Base-by-base conservation (phyloP, 2,113 vertebrate species). In the Cricetomys ansorgei region DNA sequence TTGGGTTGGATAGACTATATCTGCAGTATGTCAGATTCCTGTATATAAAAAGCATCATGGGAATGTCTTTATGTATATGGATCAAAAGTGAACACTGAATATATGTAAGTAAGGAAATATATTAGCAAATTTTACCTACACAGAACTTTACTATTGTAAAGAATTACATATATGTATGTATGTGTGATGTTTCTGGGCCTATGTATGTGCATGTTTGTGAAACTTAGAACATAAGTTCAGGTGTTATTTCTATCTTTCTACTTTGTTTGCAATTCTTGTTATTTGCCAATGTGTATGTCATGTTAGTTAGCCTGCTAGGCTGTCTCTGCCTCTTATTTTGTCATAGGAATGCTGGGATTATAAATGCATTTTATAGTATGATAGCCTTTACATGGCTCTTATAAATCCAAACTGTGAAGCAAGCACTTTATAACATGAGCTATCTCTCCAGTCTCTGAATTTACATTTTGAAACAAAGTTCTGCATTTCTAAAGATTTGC, bases 101-200 rank as follows among this genome's bases (percentile, higher is more conserved):
- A 53, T n/a, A 89, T 55, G 1, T 37, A 86, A 79, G 43, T 50
- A 84, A 48, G 72, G 29, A 72, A 83, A 64, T 7, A 94, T 83
- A 13, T 59, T 40, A 29, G 0, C 19, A 64, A 65, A 37, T 57
- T 92, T 88, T 11, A 75, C 53, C 19, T 67, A 40, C 4, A 62
- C 43, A 72, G n/a, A 25, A 62, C 9, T 94, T 81, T 75, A 94
- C 83, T n/a, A 92, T 91, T 64, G 3, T 45, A 80, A 91, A 80
- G 27, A 17, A 88, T 31, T 91, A 64, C 65, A 11, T 48, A 77
- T 19, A 65, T 45, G 53, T 48, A 59, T 57, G 3, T 19, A 19
- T 37, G 2, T 64, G 16, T 85, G 43, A 62, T 48, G 31, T 85
- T 9, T 65, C 59, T 34, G 27, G 27, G 15, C 6, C 7, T 45